Evolutionary conservation across 2,888 invertebrate species (phyloP).

Genomic region (Epinotia ramella): DNA sequence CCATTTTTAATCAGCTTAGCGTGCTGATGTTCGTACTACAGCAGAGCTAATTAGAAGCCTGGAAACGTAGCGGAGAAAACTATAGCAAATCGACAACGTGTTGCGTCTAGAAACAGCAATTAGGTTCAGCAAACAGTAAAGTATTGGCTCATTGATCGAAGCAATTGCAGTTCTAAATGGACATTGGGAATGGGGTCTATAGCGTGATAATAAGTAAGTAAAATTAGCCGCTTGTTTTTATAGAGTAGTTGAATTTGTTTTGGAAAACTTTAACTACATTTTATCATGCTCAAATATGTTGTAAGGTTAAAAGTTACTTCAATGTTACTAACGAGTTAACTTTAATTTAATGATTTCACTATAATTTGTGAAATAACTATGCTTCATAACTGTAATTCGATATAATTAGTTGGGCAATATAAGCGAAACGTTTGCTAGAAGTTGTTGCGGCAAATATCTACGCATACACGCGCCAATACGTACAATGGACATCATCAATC

Average conservation of each 20-base stretch:
- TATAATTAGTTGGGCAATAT: neutral
- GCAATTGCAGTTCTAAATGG: constrained; percentile 13
- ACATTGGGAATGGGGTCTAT: neutral
- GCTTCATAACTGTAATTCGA: no score
- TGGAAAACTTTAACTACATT: neutral
- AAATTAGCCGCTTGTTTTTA: neutral
- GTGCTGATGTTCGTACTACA: neutral
- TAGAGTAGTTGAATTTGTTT: neutral
- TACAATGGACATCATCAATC: constrained; percentile 5
- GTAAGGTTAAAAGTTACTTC: neutral
- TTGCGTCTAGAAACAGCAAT: constrained; percentile 40
- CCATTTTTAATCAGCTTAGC: neutral
- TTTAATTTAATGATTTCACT: no score
- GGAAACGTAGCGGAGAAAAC: constrained; percentile 36
- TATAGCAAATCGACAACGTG: constrained; percentile 39
- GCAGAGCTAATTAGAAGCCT: constrained; percentile 36
- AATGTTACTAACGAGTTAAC: neutral
- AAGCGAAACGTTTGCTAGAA: neutral
- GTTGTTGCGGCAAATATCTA: neutral
- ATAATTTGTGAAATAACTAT: no score
- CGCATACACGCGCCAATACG: neutral
- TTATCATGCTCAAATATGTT: neutral
- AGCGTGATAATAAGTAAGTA: neutral
- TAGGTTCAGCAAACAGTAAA: constrained; percentile 16
- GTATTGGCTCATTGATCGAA: constrained; percentile 25